Evolutionary conservation across 2,797 vertebrate species (phyloP).

Genomic region (Manis pentadactyla): DNA sequence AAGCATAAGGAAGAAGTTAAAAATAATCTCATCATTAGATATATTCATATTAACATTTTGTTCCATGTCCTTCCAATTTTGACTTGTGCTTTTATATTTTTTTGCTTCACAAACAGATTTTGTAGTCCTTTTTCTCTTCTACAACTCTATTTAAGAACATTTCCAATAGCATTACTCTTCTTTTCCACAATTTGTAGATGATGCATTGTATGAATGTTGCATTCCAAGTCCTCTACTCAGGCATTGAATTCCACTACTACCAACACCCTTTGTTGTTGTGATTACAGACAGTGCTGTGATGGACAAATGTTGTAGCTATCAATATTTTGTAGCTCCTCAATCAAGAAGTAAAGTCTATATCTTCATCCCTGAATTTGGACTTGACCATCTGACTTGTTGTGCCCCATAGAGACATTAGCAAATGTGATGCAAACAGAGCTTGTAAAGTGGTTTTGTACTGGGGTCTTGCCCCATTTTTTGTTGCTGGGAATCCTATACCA

Average conservation of each 20-base stretch:
- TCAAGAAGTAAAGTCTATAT: not conserved
- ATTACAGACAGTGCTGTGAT: not conserved
- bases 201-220: not conserved
- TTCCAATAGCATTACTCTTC: not conserved
- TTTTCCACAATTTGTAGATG: not conserved
- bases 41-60: not conserved
- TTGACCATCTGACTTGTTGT: not conserved
- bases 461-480: not conserved
- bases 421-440: not conserved
- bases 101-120: conserved; percentile 40
- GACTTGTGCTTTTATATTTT: not conserved
- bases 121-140: not conserved
- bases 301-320: not conserved
- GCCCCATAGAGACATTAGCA: not conserved
- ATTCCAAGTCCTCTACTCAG: conserved; percentile 12
- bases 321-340: not conserved
- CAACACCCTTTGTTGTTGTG: not conserved
- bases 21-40: not conserved
- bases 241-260: too few relatives aligned
- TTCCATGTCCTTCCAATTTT: not conserved
- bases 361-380: not conserved
- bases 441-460: not conserved
- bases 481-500: conserved; percentile 4
- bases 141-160: not conserved
- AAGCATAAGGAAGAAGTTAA: not conserved